A percentile compares a stretch with the other conserved stretches of the same genome.
These are phyloP conservation scores for Karalla daura DNA, from an alignment of 2,797 vertebrate genomes.

Conservation along the genomic window DNA sequence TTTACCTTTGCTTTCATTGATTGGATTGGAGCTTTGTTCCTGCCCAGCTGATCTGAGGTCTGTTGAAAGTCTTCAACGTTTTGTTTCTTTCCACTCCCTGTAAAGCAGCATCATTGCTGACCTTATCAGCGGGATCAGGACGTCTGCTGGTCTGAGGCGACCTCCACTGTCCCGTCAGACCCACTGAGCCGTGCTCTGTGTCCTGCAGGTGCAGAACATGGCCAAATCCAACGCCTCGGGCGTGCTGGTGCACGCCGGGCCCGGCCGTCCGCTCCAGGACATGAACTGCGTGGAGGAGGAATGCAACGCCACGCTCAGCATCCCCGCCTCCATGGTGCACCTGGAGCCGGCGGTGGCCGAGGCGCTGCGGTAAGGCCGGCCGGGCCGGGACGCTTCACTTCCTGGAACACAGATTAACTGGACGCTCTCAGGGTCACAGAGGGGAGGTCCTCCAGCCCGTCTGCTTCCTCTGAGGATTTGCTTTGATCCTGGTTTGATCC, in stretches of 20 bases:
- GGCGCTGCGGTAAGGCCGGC: constrained; percentile 69
- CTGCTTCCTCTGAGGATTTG: not conserved
- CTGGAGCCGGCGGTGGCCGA: constrained; percentile 64
- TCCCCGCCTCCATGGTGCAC: constrained; percentile 86
- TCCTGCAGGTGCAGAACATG: constrained; percentile 85
- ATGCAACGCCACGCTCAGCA: constrained; percentile 66
- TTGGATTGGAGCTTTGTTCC: too few species aligned
- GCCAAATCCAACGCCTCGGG: constrained; percentile 78
- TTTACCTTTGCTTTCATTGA: too few species aligned
- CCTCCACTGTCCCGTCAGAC: too few species aligned
- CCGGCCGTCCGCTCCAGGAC: constrained; percentile 80
- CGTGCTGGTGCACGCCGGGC: constrained; percentile 78
- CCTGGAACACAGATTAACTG: constrained; percentile 3
- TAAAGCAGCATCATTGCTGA: too few species aligned
- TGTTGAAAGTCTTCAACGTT: too few species aligned
- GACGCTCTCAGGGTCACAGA: constrained; percentile 9
- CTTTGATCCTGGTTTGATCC: not conserved
- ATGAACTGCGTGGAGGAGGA: constrained; percentile 83
- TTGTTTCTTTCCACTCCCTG: too few species aligned
- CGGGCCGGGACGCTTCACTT: not conserved
- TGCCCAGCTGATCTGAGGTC: too few species aligned
- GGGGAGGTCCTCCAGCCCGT: not conserved
- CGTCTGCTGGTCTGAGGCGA: too few species aligned
- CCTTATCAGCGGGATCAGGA: too few species aligned
- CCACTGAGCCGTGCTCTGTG: too few species aligned